phyloP scores from a whole-genome alignment of 2,888 invertebrate species.

The Thyatira batis region DNA sequence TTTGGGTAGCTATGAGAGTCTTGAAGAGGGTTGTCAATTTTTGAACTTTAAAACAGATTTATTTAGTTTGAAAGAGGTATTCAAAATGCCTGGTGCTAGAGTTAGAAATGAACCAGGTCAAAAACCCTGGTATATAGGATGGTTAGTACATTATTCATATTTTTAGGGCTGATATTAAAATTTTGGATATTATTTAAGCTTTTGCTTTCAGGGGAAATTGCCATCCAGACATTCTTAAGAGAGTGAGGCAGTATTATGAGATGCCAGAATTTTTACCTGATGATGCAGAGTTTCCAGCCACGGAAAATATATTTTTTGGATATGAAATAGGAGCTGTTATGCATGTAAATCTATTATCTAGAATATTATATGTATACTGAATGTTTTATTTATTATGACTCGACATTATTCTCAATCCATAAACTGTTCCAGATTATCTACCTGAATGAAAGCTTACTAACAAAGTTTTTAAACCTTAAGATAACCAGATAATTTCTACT shows the following conservation, averaged over 20 bases:
- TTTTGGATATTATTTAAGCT: conserved; percentile 2
- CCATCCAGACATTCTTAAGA: conserved; percentile 88
- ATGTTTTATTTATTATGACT: too few relatives aligned
- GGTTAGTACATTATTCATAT: conserved; percentile 82
- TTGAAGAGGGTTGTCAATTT: conserved; percentile 92
- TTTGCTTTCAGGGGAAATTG: conserved; percentile 88
- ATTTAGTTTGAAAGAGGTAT: conserved; percentile 88
- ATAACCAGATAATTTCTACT: too few relatives aligned
- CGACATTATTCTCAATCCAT: too few relatives aligned
- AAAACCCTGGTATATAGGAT: conserved; percentile 94
- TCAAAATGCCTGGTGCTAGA: conserved; percentile 87
- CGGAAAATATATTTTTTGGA: conserved; percentile 96
- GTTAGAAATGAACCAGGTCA: conserved; percentile 83
- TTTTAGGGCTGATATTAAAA: conserved; percentile 1
- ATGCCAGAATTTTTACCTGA: conserved; percentile 93
- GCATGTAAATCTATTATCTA: conserved; percentile 85
- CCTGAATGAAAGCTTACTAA: too few relatives aligned
- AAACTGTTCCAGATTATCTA: too few relatives aligned
- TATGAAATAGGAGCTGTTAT: conserved; percentile 94
- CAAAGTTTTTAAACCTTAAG: too few relatives aligned
- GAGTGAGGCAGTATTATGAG: conserved; percentile 89
- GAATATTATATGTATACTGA: too few relatives aligned
- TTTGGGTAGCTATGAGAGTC: conserved; percentile 87
- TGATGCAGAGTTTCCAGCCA: conserved; percentile 93
- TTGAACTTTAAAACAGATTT: conserved; percentile 93